phyloP scores from a whole-genome alignment of 1,140 invertebrate genomes.

The Dryas iulia region DNA sequence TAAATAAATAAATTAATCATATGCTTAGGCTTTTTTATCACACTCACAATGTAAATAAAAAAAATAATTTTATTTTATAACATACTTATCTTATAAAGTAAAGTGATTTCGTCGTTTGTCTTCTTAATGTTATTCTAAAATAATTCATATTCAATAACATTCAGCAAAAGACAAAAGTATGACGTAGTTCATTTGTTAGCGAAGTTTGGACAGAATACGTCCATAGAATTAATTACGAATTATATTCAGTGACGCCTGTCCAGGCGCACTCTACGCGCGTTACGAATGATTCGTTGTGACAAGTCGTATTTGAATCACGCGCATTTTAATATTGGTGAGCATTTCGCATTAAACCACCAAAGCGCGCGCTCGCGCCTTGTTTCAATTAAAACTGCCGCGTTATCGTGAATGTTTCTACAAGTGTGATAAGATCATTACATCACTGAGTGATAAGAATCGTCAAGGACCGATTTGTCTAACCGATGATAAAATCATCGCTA shows the following conservation, averaged over 20 bases:
- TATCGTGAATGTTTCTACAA: slow-evolving; percentile 64
- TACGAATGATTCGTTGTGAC: slow-evolving; percentile 33
- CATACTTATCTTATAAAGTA: neutral
- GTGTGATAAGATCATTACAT: slow-evolving; percentile 77
- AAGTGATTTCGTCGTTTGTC: neutral
- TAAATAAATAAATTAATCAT: neutral
- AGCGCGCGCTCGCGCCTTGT: slow-evolving; percentile 60
- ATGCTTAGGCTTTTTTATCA: neutral
- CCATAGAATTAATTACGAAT: slow-evolving; percentile 64
- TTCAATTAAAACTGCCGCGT: slow-evolving; percentile 52
- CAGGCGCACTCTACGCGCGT: neutral
- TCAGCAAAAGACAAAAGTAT: slow-evolving; percentile 6
- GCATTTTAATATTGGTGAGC: slow-evolving; percentile 47
- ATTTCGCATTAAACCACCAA: slow-evolving; percentile 57
- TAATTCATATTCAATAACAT: slow-evolving; percentile 4
- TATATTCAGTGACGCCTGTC: slow-evolving; percentile 27
- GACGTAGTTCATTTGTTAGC: slow-evolving; percentile 44
- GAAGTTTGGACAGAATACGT: slow-evolving; percentile 54
- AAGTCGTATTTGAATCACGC: slow-evolving; percentile 46
- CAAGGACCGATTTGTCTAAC: slow-evolving; percentile 58
- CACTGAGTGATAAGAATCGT: slow-evolving; percentile 67
- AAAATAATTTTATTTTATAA: too few species aligned
- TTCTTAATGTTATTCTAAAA: neutral
- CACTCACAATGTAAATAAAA: too few species aligned
- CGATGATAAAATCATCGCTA: slow-evolving; percentile 41